Evolutionary conservation across 2,888 invertebrate genomes (phyloP), one percentile per base, ranked within the genome.

Genomic region (Xanthorhoe spadicearia): DNA sequence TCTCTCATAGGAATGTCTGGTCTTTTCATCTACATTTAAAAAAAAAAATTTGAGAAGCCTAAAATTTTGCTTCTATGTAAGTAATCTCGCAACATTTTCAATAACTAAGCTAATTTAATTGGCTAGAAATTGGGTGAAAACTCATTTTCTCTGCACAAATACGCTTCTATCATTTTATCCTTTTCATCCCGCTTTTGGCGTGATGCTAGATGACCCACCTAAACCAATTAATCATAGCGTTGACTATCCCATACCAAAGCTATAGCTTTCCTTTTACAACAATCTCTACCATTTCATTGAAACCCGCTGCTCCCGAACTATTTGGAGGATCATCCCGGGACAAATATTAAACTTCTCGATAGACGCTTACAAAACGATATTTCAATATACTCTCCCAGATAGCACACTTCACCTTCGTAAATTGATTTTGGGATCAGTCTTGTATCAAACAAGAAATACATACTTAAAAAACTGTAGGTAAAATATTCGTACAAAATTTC

Each of bases 291-390:
- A 54, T 62, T 70, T 67, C 46, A 67, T 57, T 61, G 69, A 58
- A 32, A 70, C 60, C 54, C 54, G 49, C 57, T 48, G 55, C 63
- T 60, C 61, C 61, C 38, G 48, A 63, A 68, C 60, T 55, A 54
- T 60, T 61, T 56, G 15, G 48, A 54, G 51, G 54, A 63, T 67
- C 62, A 61, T 59, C 61, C 50, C 46, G 35, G 28, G 38, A 9
- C 56, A 64, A 66, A 66, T 64, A 66, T 71, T 60, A 50, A 63
- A 57, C 55, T 50, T 48, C 54, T 54, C 57, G 66, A 54, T 53
- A 46, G 50, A 35, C 51, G 43, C 60, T 60, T 49, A 60, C 51
- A 52, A 55, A 48, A 59, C 43, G 49, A 50, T 62, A 54, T 54
- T 66, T 17, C 57, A 66, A 66, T 67, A 60, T 57, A 49, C 48